Evolutionary conservation across 2,113 vertebrate species (phyloP), one percentile per base, ranked within the genome.

Genomic region (Natator depressus): DNA sequence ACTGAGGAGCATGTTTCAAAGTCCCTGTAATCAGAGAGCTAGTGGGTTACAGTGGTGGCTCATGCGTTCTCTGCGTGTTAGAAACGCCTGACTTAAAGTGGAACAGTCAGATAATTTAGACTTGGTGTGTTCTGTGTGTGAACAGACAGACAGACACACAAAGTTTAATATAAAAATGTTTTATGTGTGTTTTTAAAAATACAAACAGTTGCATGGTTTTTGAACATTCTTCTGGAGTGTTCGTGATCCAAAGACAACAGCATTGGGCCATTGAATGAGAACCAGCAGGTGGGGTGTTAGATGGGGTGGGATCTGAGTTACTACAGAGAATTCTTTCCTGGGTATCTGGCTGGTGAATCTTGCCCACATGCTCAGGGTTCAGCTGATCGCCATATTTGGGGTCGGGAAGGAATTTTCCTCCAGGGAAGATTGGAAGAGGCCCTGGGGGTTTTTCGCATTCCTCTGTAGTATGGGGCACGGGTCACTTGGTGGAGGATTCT

Each of bases 201-300:
- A 47, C 22, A 78, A 75, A 47, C 75, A 47, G 42, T 47, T 47
- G 42, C 11, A 22, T 29, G 82, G n/a, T n/a, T 81, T 92, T 88
- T 87, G 24, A 78, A 78, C 88, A 42, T 87, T 96, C 87, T 49
- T 50, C 84, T 65, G 16, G 38, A 92, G 83, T 80, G 46, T 84
- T 88, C 85, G 51, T 92, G 89, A 92, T 83, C 85, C 91, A 84
- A 85, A 93, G 13, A 29, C 91, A 88, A 91, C 93, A 38, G 19
- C n/a, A 89, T 90, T 80, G 94, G 42, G 38, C 86, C 88, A 65
- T 13, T 89, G 27, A 51, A 51, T 78, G 50, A 92, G 88, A 90
- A 46, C 31, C 31, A 82, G 12, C 79, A 91, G n/a, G 46, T 90
- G 87, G 62, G 42, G 5, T 42, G 42, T 42, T 42, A 42, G 42